Evolutionary conservation across 2,888 invertebrate genomes (phyloP), one percentile per base, ranked within the genome.

Genomic region (Thecophora atra): DNA sequence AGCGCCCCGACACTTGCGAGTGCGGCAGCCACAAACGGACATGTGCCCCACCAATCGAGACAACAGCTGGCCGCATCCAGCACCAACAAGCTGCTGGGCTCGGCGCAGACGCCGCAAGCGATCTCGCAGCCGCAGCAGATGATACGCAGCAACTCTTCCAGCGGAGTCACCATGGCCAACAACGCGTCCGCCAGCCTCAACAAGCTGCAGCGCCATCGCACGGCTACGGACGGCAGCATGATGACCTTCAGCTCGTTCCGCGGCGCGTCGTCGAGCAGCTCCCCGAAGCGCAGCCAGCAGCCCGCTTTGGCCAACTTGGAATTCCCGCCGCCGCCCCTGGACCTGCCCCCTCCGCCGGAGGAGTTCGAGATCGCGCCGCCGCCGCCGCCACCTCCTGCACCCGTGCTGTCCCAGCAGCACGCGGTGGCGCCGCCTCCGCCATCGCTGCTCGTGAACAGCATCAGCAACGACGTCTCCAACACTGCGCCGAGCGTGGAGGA

Each of bases 141-240:
- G 95, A 95, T 94, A 74, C 90, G 95, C 52, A 95, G 94, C 81
- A 96, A 95, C 86, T 95, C 95, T 0, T 95, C 95, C 0, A 93
- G 94, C 63, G 95, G 95, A 11, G 93, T 93, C 13, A 92, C 91
- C 1, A 89, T 90, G 77, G 91, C 88, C 37, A 89, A 89, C 78
- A 91, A 91, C 70, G 91, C 91, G 21, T 89, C 91, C 0, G 89
- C 89, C 70, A 88, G 90, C 76, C 76, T 87, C 1, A 87, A 85
- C 74, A 90, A 91, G 73, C 87, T 91, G 78, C 88, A 88, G 74
- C 86, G 89, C 19, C 89, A 88, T 80, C 87, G 89, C 75, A 89
- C 87, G 63, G 87, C 88, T 75, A 87, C 88, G 21, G 90, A 90
- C 74, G 87, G 86, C 65, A 80, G 83, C 47, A 86, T 85, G 81